Percentiles rank a stretch among this genome's conserved stretches.
These are phyloP conservation scores for Halcyon chelicuti DNA, from an alignment of 2,797 vertebrate species.

Conservation along the genomic window DNA sequence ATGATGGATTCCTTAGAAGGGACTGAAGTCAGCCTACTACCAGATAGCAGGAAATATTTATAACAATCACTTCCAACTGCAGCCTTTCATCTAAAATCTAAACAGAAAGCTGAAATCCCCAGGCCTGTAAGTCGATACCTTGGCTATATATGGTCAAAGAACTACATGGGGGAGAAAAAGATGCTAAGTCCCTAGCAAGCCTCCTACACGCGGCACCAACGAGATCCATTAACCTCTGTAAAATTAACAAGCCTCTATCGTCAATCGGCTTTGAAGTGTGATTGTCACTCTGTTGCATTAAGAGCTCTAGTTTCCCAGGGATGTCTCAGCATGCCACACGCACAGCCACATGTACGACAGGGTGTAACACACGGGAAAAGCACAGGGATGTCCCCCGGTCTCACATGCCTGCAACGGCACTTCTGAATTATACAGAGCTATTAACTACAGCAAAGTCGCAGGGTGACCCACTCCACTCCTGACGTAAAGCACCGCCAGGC, in stretches of 20 bases:
- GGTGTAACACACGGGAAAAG: accelerated
- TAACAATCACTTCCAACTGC: constrained; percentile 65
- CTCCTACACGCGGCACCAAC: background rate
- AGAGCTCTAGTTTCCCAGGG: constrained; percentile 48
- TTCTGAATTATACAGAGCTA: background rate
- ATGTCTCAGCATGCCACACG: constrained; percentile 18
- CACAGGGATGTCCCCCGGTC: background rate
- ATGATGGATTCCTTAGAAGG: constrained; percentile 38
- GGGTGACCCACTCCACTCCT: background rate
- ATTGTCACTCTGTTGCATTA: constrained; percentile 70
- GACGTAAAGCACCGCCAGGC: background rate
- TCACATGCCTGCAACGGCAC: background rate
- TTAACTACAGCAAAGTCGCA: background rate
- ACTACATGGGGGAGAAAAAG: constrained; percentile 33
- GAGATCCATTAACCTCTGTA: constrained; percentile 64
- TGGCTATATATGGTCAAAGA: constrained; percentile 80
- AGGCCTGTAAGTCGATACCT: constrained; percentile 52
- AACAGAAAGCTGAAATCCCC: constrained; percentile 76
- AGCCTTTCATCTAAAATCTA: constrained; percentile 71
- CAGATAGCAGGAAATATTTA: constrained; percentile 75
- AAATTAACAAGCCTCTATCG: constrained; percentile 36
- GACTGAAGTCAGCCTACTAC: constrained; percentile 51
- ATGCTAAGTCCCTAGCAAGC: constrained; percentile 39
- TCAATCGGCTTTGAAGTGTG: constrained; percentile 71
- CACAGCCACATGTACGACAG: background rate